Base-by-base conservation (phyloP, 2,113 vertebrate species). In the Gobiocypris rarus region DNA sequence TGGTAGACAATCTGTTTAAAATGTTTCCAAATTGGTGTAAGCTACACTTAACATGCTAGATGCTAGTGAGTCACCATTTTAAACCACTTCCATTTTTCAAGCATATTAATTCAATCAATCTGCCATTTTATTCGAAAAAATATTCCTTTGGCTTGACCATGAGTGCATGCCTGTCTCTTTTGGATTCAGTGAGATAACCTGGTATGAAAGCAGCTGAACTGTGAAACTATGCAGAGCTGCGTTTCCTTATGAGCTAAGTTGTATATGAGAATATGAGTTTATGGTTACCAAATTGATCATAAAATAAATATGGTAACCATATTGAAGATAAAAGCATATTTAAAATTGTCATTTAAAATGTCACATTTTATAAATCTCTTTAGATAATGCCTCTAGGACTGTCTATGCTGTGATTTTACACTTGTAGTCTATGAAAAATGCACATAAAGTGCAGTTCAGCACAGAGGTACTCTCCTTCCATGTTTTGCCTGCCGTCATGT, bases 371-470 rank as follows among this genome's bases (percentile, higher is more conserved):
- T 3, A 15, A 28, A 75, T 10, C 14, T 74, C n/a, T 28, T 24
- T 50, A 45, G 43, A 50, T 48, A 14, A 48, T 48, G 14, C 24
- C 45, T 75, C 24, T 13, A 31, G 61, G 13, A 15, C 28, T 52
- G 14, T 50, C 43, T 19, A 31, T 4, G 10, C 45, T 50, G 14
- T 71, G 41, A 73, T 73, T 52, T 74, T 74, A 0, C 3, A 48
- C 43, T 75, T 52, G 71, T 31, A 75, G 45, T 75, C 24, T 15
- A 52, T 75, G 8, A 50, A 74, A 75, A 75, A 74, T 28, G n/a
- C 71, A 75, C 50, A 31, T 26, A 15, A 9, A 19, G 71, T 52
- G 24, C 17, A 22, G 45, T 52, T 74, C 5, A 1, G 7, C 71
- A 50, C 41, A 73, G 22, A 24, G 22, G 2, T 73, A 48, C n/a